These are phyloP conservation scores for Thaleichthys pacificus DNA, from an alignment of 2,797 vertebrate species.

Conservation along the genomic window DNA sequence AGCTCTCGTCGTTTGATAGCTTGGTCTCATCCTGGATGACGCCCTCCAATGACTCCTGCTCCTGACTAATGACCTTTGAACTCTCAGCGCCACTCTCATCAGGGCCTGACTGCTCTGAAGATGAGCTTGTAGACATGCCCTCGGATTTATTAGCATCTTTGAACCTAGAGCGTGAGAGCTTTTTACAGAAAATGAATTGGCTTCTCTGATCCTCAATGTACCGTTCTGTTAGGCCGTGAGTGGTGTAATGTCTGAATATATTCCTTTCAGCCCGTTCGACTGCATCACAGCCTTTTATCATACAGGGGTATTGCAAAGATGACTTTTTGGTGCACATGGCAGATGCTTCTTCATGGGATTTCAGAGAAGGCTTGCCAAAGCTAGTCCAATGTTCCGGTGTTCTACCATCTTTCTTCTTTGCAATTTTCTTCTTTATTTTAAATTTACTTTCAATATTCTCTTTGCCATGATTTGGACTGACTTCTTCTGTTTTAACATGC, in stretches of 20 bases:
- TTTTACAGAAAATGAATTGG: constrained; percentile 93
- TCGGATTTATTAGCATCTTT: constrained; percentile 74
- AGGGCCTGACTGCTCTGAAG: constrained; percentile 61
- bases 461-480: constrained; percentile 78
- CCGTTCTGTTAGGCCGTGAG: constrained; percentile 91
- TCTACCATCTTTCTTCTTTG: constrained; percentile 74
- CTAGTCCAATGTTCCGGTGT: constrained; percentile 78
- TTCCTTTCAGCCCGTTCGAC: constrained; percentile 91
- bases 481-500: constrained; percentile 54
- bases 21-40: constrained; percentile 63
- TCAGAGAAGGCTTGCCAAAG: constrained; percentile 88
- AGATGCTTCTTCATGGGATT: constrained; percentile 87
- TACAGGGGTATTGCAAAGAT: constrained; percentile 93
- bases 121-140: constrained; percentile 57
- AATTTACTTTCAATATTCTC: constrained; percentile 78
- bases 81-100: constrained; percentile 52
- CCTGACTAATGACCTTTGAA: constrained; percentile 47
- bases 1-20: constrained; percentile 59
- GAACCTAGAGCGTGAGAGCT: constrained; percentile 71
- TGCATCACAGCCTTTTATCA: constrained; percentile 94
- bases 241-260: constrained; percentile 94
- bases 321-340: constrained; percentile 89
- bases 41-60: constrained; percentile 52
- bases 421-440: constrained; percentile 75
- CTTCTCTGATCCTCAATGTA: constrained; percentile 91